Evolutionary conservation across 2,888 invertebrate species (phyloP).

Genomic region (Silvanus unidentatus): DNA sequence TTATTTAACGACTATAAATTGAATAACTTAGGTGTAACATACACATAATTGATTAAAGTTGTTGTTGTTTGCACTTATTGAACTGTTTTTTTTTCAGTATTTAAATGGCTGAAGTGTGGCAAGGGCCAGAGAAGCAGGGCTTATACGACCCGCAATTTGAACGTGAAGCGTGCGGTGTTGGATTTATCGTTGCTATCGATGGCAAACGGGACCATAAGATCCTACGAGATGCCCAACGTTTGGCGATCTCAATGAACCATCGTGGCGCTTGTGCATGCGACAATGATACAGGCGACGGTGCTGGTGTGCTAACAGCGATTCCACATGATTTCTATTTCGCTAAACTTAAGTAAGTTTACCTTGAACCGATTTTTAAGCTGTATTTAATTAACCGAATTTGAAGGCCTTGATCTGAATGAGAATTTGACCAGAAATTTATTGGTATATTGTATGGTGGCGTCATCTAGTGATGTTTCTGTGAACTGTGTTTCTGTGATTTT

Average conservation of each 20-base stretch:
- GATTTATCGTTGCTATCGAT: constrained; percentile 98
- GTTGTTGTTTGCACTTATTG: too few species aligned
- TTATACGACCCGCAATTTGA: constrained; percentile 95
- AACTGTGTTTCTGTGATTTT: too few species aligned
- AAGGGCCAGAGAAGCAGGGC: constrained; percentile 80
- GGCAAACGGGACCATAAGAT: constrained; percentile 93
- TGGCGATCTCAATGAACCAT: constrained; percentile 98
- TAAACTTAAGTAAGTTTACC: constrained; percentile 63
- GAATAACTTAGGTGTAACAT: too few species aligned
- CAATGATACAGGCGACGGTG: constrained; percentile 99
- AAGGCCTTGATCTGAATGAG: background rate
- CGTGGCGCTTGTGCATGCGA: constrained; percentile 99
- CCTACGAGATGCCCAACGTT: constrained; percentile 88
- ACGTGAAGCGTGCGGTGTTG: constrained; percentile 97
- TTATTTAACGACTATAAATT: too few species aligned
- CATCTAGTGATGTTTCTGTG: too few species aligned
- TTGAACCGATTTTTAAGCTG: background rate
- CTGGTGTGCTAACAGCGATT: constrained; percentile 93
- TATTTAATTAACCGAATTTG: too few species aligned
- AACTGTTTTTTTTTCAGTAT: constrained; percentile 27
- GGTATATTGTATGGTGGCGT: too few species aligned
- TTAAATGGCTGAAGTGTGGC: constrained; percentile 56
- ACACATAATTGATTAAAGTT: too few species aligned
- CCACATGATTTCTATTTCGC: constrained; percentile 90
- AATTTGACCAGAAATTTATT: too few species aligned